Base-by-base conservation (phyloP, 2,797 vertebrate species). In the Darevskia mixta region DNA sequence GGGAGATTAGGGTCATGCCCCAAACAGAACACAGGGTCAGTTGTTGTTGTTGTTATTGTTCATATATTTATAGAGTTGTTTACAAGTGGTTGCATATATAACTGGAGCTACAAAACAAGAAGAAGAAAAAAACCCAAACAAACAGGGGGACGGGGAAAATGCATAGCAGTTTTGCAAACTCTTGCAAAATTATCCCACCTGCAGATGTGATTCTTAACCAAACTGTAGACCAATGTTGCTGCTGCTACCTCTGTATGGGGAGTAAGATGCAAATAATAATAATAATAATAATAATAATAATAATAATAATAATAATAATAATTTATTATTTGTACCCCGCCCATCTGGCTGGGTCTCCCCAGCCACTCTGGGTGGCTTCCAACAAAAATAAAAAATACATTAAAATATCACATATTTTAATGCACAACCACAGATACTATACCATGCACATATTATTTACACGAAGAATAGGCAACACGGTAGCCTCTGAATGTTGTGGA, bases 71-170 rank as follows among this genome's bases (percentile, higher is more conserved):
- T 61, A 61, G 58, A 61, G 58, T 61, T 18, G 58, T 61, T 61
- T 23, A 61, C 58, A 61, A 61, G 58, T 61, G 18, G 58, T 23
- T 61, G 58, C 20, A 61, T 5, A 18, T 13, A 72, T 82, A 15
- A 43, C 17, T 27, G 15, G 38, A 49, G 27, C 32, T 61, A 32
- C 32, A 35, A 72, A 35, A 35, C 29, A n/a, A 27, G 27, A 9
- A 49, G 5, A 79, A 8, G 8, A 17, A 49, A 8, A 18, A 17
- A 49, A 15, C 0, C 49, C 11, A 10, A 45, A 45, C 45, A 45
- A 45, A 45, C 2, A 0, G 10, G 10, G 35, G 35, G 15, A 43
- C 32, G 3, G 1, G 3, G 15, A 5, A 20, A 25, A 2, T 27
- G 20, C 2, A 55, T 35, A n/a, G 43, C 71, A 27, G 3, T 1